Conservation (phyloP, 2,113 vertebrate species). For the Syngnathus floridae region DNA sequence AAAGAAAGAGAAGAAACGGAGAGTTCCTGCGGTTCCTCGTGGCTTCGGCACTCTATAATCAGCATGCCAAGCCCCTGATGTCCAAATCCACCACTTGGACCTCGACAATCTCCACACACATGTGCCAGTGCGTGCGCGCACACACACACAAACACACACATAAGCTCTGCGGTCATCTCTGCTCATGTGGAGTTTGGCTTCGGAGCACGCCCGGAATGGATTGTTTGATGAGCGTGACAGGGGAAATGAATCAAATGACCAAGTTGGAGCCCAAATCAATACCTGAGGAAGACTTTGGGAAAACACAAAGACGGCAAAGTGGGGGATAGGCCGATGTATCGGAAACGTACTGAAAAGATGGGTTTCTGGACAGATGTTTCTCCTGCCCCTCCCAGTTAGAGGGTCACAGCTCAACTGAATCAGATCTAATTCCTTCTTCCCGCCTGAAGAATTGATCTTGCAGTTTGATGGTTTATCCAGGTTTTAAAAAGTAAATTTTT, state of each 20-base stretch:
- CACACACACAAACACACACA: neutral
- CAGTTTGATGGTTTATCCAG: neutral
- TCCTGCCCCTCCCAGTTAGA: neutral
- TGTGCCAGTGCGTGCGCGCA: neutral
- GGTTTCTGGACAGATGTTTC: neutral
- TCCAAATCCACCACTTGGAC: conserved; percentile 57
- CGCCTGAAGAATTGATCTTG: neutral
- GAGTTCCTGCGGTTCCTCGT: conserved; percentile 61
- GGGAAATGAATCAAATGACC: conserved; percentile 7
- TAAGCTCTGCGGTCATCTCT: conserved; percentile 26
- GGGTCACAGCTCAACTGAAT: neutral
- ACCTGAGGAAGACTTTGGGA: neutral
- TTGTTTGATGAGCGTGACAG: neutral
- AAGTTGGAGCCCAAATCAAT: neutral
- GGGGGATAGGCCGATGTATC: too few species aligned
- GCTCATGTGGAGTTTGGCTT: conserved; percentile 25
- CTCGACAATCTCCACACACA: conserved; percentile 30
- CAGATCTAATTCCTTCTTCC: neutral
- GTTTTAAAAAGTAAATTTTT: too few species aligned
- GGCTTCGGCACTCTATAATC: conserved; percentile 62
- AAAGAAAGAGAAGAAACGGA: conserved; percentile 29
- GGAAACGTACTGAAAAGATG: neutral
- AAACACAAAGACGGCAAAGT: neutral
- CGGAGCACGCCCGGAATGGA: conserved; percentile 9
- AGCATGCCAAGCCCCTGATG: conserved; percentile 65